Conservation (phyloP, 2,888 invertebrate genomes). For the Aphodius granarius region DNA sequence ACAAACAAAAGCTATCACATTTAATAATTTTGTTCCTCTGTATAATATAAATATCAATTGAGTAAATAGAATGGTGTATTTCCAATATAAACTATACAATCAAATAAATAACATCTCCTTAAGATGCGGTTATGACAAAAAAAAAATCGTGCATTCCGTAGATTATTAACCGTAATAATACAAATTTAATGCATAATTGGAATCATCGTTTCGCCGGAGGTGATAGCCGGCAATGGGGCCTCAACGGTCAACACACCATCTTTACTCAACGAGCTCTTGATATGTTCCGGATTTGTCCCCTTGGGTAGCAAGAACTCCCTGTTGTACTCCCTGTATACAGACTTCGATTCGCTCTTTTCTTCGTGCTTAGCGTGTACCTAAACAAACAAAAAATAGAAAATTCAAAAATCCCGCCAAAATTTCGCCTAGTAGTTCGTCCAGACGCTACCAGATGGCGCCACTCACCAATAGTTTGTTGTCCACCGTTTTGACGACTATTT, state of each 20-base stretch:
- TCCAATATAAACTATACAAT: not conserved
- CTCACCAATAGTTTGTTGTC: conserved; percentile 95
- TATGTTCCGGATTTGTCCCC: conserved; percentile 94
- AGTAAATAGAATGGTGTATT: conserved; percentile 1
- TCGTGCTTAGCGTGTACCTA: conserved; percentile 98
- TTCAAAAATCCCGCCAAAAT: not conserved
- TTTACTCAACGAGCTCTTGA: conserved; percentile 93
- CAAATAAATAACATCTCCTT: not conserved
- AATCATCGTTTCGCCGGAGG: conserved; percentile 79
- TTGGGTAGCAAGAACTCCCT: conserved; percentile 95
- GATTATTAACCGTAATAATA: conserved; percentile 3
- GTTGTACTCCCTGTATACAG: conserved; percentile 97
- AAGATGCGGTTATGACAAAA: not conserved
- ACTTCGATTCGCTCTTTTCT: conserved; percentile 95
- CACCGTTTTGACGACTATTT: conserved; percentile 97
- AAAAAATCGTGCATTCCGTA: not conserved
- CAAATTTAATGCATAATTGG: conserved; percentile 70
- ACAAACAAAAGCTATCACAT: conserved; percentile 17
- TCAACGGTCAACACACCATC: conserved; percentile 97
- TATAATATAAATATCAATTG: not conserved
- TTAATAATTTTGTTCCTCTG: not conserved
- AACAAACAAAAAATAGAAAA: conserved; percentile 34
- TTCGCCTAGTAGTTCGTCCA: not conserved
- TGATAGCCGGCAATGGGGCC: conserved; percentile 90
- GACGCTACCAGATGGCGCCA: conserved; percentile 27